These are phyloP conservation scores for Drosophila dunni DNA, from an alignment of 1,140 invertebrate genomes.

Conservation along the genomic window DNA sequence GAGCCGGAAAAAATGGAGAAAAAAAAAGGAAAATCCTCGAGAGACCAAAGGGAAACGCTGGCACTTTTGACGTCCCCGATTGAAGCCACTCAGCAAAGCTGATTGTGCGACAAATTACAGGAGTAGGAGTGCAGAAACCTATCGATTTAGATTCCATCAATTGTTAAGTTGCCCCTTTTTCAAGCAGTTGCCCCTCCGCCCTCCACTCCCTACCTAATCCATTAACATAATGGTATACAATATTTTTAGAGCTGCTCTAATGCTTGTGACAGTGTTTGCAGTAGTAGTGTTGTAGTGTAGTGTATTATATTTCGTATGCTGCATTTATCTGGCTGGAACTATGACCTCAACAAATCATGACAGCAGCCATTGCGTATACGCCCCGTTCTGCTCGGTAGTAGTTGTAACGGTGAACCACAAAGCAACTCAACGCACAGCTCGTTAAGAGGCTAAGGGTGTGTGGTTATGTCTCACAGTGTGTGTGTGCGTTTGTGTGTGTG, in stretches of 20 bases:
- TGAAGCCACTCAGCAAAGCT: constrained; percentile 32
- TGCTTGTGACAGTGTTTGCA: constrained; percentile 26
- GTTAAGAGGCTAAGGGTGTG: constrained; percentile 28
- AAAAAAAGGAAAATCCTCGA: not conserved
- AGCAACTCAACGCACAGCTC: constrained; percentile 38
- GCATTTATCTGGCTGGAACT: constrained; percentile 3
- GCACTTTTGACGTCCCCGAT: constrained; percentile 1
- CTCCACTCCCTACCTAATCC: not conserved
- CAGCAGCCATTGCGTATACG: constrained; percentile 47
- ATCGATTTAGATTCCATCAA: constrained; percentile 6
- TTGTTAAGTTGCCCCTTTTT: constrained; percentile 1
- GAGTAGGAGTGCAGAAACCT: constrained; percentile 7
- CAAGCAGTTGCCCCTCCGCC: not conserved
- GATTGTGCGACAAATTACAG: constrained; percentile 57
- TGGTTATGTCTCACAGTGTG: not conserved
- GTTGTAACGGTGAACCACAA: constrained; percentile 16
- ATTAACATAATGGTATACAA: constrained; percentile 10
- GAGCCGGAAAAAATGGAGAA: not conserved
- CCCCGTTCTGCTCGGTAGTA: not conserved
- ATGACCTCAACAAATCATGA: constrained; percentile 11
- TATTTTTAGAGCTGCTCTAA: constrained; percentile 13
- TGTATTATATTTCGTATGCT: not conserved
- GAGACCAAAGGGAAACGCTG: constrained; percentile 9
- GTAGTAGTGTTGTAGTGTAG: not conserved
- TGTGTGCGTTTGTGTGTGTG: not conserved